These are phyloP conservation scores for Pseudomyrmex cubaensis DNA, from an alignment of 1,140 invertebrate species.

Conservation along the genomic window DNA sequence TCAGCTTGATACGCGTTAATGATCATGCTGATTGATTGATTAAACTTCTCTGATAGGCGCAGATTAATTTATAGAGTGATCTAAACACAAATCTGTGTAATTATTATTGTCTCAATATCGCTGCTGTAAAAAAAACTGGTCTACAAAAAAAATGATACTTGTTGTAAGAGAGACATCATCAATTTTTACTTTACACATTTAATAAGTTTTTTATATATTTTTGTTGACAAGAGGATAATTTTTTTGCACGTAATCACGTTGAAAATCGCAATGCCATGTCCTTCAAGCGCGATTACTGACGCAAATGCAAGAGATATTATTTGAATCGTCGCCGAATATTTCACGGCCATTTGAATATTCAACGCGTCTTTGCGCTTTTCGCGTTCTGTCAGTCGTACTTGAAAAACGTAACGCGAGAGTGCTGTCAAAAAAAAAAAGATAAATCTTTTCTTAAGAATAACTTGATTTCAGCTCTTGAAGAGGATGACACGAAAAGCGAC, in stretches of 20 bases:
- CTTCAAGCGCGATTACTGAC: no score
- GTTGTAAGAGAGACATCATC: no score
- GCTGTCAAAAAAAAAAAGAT: not conserved
- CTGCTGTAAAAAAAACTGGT: no score
- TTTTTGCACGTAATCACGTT: no score
- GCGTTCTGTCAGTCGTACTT: not conserved
- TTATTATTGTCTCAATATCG: no score
- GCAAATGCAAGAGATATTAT: constrained; percentile 7
- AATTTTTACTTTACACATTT: no score
- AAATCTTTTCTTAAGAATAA: not conserved
- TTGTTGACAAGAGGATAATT: no score
- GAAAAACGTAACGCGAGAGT: not conserved
- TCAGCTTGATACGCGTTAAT: no score
- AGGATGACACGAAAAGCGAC: constrained; percentile 4
- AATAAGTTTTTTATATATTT: no score
- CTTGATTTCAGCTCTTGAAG: not conserved
- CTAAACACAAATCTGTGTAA: no score
- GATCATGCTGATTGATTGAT: constrained; percentile 12
- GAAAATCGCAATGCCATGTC: no score
- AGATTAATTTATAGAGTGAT: not conserved
- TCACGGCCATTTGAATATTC: constrained; percentile 2
- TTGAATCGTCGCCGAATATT: not conserved
- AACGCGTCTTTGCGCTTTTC: not conserved
- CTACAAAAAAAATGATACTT: no score
- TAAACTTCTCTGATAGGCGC: not conserved